phyloP scores from a whole-genome alignment of 2,797 vertebrate genomes.

The Phalloptychus januarius region DNA sequence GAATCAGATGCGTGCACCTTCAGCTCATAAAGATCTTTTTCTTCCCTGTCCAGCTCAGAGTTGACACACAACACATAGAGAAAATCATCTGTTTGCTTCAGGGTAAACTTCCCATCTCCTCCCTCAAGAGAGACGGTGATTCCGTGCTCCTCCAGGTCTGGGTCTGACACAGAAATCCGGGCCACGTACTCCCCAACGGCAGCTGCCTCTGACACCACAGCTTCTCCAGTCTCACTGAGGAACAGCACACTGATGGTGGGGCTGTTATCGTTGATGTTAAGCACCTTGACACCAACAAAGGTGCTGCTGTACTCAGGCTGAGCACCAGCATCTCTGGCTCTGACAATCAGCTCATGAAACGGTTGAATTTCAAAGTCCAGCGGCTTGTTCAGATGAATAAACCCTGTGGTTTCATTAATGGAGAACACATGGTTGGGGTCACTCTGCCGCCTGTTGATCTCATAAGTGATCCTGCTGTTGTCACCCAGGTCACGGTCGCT shows the following conservation, averaged over 20 bases:
- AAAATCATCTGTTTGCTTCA: conserved; percentile 80
- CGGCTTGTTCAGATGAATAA: conserved; percentile 81
- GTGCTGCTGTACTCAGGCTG: conserved; percentile 87
- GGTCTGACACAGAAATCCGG: conserved; percentile 88
- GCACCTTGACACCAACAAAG: conserved; percentile 83
- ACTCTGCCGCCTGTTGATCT: conserved; percentile 82
- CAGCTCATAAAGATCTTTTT: conserved; percentile 82
- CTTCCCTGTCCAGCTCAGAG: conserved; percentile 85
- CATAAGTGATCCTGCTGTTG: conserved; percentile 85
- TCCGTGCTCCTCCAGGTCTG: conserved; percentile 74
- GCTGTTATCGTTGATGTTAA: conserved; percentile 91
- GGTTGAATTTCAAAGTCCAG: conserved; percentile 87
- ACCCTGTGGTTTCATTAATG: conserved; percentile 84
- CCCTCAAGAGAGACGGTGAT: conserved; percentile 77
- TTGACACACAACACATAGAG: conserved; percentile 87
- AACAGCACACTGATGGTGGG: conserved; percentile 86
- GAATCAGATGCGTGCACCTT: conserved; percentile 83
- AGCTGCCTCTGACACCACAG: conserved; percentile 86
- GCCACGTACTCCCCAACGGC: conserved; percentile 86
- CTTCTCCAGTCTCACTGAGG: conserved; percentile 85
- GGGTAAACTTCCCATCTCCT: conserved; percentile 80
- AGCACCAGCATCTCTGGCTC: conserved; percentile 84
- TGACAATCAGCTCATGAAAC: conserved; percentile 86
- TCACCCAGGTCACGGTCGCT: conserved; percentile 85
- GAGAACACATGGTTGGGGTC: conserved; percentile 79